Conservation (phyloP, 2,888 invertebrate species). For the Coecobrya sp. region DNA sequence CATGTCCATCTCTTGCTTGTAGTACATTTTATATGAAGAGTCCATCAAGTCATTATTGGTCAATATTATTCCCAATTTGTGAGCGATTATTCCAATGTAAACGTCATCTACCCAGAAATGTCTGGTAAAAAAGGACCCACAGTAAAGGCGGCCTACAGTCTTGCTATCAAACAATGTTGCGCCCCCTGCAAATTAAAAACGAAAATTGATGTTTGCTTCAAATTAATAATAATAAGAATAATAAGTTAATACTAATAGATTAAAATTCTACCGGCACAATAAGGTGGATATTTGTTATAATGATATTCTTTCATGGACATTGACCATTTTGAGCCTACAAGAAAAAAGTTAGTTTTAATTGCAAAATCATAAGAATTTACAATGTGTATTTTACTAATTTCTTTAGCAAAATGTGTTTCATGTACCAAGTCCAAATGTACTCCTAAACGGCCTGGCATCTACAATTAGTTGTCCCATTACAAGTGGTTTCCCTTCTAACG, state of each 20-base stretch:
- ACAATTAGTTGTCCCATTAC: constrained; percentile 56
- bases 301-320: constrained; percentile 63
- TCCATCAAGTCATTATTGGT: constrained; percentile 43
- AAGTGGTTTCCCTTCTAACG: constrained; percentile 26
- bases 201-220: not conserved
- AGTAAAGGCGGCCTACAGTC: constrained; percentile 69
- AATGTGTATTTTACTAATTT: no score
- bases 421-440: constrained; percentile 46
- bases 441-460: constrained; percentile 61
- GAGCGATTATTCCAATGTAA: constrained; percentile 80
- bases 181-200: constrained; percentile 64
- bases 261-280: constrained; percentile 59
- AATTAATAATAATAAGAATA: not conserved
- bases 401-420: no score
- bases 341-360: not conserved
- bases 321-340: constrained; percentile 66
- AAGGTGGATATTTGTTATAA: constrained; percentile 76
- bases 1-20: not conserved
- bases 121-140: constrained; percentile 69
- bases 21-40: constrained; percentile 27
- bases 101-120: constrained; percentile 82
- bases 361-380: no score
- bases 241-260: not conserved
- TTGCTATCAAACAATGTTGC: constrained; percentile 72
- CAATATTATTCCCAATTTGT: constrained; percentile 73